Conservation (phyloP, 2,888 invertebrate species). For the Pandemis corylana region DNA sequence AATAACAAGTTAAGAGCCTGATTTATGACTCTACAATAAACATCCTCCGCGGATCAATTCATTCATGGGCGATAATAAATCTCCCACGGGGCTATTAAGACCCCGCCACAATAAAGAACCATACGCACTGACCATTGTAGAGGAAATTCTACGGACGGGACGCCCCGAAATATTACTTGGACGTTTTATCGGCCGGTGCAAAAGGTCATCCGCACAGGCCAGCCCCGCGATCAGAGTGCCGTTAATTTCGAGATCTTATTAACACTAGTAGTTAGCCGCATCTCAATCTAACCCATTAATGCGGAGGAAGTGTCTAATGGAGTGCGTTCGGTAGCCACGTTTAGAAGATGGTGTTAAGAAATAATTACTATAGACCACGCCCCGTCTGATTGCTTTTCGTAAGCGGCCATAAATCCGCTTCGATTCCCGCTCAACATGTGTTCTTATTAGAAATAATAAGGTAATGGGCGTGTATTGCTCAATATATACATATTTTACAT, state of each 20-base stretch:
- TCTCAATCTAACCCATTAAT: slow-evolving; percentile 73
- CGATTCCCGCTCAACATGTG: slow-evolving; percentile 64
- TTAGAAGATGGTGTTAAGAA: slow-evolving; percentile 80
- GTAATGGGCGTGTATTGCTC: slow-evolving; percentile 62
- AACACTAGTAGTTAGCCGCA: slow-evolving; percentile 50
- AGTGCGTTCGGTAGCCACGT: slow-evolving; percentile 71
- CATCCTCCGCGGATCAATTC: slow-evolving; percentile 48
- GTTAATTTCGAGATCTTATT: slow-evolving; percentile 42
- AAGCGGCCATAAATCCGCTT: slow-evolving; percentile 75
- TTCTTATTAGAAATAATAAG: slow-evolving; percentile 70
- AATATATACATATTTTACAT: slow-evolving; percentile 57
- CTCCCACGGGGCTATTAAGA: slow-evolving; percentile 53
- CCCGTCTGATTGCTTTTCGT: slow-evolving; percentile 81
- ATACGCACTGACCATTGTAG: slow-evolving; percentile 28
- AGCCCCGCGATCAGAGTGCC: slow-evolving; percentile 16
- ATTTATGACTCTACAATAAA: slow-evolving; percentile 55
- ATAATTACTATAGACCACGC: slow-evolving; percentile 80
- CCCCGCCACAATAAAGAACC: slow-evolving; percentile 44
- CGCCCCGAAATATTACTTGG: slow-evolving; percentile 26
- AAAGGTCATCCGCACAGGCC: slow-evolving; percentile 25
- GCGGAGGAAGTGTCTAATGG: slow-evolving; percentile 71
- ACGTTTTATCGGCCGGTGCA: slow-evolving; percentile 13
- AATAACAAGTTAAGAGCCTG: slow-evolving; percentile 51
- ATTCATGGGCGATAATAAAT: slow-evolving; percentile 55
- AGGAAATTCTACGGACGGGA: slow-evolving; percentile 17